Evolutionary conservation across 1,140 invertebrate species (phyloP).

Genomic region (Neodiprion fabricii): DNA sequence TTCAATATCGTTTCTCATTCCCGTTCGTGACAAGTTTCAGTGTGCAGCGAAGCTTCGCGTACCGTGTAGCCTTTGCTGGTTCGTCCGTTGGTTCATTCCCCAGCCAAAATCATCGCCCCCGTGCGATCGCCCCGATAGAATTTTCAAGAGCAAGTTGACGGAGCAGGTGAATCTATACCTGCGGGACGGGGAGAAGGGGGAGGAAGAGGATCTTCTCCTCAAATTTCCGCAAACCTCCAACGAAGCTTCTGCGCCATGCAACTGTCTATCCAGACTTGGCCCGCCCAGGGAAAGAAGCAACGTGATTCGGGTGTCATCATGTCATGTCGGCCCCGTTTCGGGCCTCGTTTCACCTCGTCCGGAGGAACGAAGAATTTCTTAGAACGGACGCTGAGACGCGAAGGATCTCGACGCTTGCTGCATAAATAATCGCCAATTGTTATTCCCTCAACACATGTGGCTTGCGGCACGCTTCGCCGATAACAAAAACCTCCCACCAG

Average conservation of each 20-base stretch:
- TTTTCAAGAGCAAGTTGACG: too few species aligned
- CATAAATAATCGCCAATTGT: background rate
- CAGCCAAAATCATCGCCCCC: too few species aligned
- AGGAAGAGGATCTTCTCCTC: background rate
- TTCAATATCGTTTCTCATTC: too few species aligned
- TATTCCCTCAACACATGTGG: background rate
- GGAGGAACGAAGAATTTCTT: background rate
- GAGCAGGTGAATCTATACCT: too few species aligned
- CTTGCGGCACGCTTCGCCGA: background rate
- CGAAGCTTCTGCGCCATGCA: conserved; percentile 4
- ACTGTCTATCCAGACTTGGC: background rate
- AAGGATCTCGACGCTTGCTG: background rate
- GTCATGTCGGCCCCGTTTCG: background rate
- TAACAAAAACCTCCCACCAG: background rate
- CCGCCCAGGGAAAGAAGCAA: background rate
- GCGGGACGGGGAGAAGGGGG: too few species aligned
- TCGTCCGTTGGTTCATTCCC: too few species aligned
- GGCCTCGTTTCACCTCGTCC: background rate
- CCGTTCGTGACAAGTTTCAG: too few species aligned
- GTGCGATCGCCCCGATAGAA: too few species aligned
- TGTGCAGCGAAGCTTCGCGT: too few species aligned
- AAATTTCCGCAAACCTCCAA: conserved; percentile 7
- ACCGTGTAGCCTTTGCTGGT: too few species aligned
- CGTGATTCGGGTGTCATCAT: conserved; percentile 2
- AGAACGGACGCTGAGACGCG: background rate